Evolutionary conservation across 2,113 vertebrate species (phyloP), one percentile per base, ranked within the genome.

Genomic region (Odobenus rosmarus): DNA sequence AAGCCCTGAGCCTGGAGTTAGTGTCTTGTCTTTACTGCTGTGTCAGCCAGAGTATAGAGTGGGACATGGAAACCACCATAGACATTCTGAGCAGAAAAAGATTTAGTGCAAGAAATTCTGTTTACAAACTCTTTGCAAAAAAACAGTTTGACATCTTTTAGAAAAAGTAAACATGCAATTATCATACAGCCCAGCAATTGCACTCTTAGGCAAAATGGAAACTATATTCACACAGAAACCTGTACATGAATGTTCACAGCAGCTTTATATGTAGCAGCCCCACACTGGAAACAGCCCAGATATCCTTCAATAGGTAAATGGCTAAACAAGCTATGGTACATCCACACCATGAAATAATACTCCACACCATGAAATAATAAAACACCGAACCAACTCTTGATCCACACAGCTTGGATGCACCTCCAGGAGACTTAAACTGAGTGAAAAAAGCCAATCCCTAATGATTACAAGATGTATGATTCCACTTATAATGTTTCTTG

Each of bases 101-200:
- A 82, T 79, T 86, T 80, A 94, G 59, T 71, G 31, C 15, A 64
- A 36, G 61, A 86, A 76, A 81, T 76, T 91, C 21, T 53, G 5
- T 59, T 85, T 90, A 91, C 21, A 88, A 69, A 93, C 64, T 88
- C n/a, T 36, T 92, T 61, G 16, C 28, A 94, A 83, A 57, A 80
- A 77, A 81, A 76, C 5, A 81, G 3, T 28, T 86, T 49, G 46
- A 6, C 39, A 85, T 21, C 85, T 95, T 90, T 84, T 28, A 26
- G 53, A 28, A 55, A 77, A 90, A 67, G 8, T 76, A 62, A 67
- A 84, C 8, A 39, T 24, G 49, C 12, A 94, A 90, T 84, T 39
- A 62, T 12, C 18, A 72, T 1, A 88, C 18, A 18, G 67, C 64
- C 2, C 21, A 57, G 39, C 10, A 31, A 76, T 61, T 67, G 7